Conservation (phyloP, 2,888 invertebrate species). For the Acronicta alni region DNA sequence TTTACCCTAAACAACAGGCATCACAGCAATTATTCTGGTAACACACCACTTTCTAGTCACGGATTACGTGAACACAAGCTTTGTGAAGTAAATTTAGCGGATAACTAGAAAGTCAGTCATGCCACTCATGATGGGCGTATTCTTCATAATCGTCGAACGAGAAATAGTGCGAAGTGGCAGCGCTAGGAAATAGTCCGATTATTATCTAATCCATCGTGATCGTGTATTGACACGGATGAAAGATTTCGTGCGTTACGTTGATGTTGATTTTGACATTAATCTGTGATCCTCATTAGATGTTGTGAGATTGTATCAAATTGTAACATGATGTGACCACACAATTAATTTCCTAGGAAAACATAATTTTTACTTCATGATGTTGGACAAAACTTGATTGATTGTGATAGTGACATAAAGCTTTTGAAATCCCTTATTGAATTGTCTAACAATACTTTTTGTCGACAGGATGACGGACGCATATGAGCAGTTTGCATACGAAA, state of each 20-base stretch:
- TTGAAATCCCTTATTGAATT: too few relatives aligned
- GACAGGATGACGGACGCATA: constrained; percentile 82
- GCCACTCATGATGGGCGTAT: constrained; percentile 59
- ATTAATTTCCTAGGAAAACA: too few relatives aligned
- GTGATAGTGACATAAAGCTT: too few relatives aligned
- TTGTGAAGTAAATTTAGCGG: constrained; percentile 72
- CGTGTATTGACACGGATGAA: constrained; percentile 71
- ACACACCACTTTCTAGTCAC: constrained; percentile 77
- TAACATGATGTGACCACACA: not conserved
- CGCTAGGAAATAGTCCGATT: constrained; percentile 62
- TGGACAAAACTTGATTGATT: too few relatives aligned
- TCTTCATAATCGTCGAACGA: constrained; percentile 69
- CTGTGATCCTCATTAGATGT: constrained; percentile 14
- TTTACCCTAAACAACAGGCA: constrained; percentile 59
- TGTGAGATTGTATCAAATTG: constrained; percentile 3
- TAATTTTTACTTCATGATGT: not conserved
- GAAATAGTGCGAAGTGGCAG: constrained; percentile 72
- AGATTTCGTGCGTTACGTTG: constrained; percentile 45
- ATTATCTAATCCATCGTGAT: constrained; percentile 72
- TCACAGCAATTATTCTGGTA: constrained; percentile 70
- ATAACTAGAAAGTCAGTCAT: constrained; percentile 74
- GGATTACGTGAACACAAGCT: constrained; percentile 74
- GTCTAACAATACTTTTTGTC: constrained; percentile 21
- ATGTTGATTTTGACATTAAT: constrained; percentile 47
- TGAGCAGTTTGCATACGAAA: constrained; percentile 83